Evolutionary conservation across 2,888 invertebrate species (phyloP), one percentile per base, ranked within the genome.

Genomic region (Drosophila tanythrix): DNA sequence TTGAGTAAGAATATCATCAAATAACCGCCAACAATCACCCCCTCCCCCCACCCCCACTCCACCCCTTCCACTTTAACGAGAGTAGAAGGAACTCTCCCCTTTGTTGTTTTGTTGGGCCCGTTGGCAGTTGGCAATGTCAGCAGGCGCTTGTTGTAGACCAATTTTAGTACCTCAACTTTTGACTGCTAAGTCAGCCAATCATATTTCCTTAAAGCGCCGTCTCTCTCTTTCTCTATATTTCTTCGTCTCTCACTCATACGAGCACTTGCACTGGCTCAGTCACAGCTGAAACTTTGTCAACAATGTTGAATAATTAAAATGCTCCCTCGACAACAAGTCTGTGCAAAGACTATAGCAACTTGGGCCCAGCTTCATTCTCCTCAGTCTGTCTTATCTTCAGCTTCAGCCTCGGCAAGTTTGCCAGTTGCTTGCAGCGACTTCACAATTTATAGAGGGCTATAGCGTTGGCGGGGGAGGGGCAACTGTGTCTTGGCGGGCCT

Each of bases 261-360:
- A 13, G 51, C 65, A 55, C 56, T 56, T 52, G 56, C 35, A 15
- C 13, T 63, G 62, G 55, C 70, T 65, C 70, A 65, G 74, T 72
- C 76, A 56, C 74, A 81, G 88, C 82, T 80, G 82, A 91, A 91
- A 89, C 80, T 91, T 91, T 88, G 91, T 91, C 91, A 91, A 91
- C 91, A 91, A 89, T 88, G 82, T 85, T 91, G 91, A 91, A 91
- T 91, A 91, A 91, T 91, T 91, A 91, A 91, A 91, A 90, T 83
- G 88, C 89, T 91, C 91, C 91, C 91, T 78, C 78, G 91, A 86
- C 90, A 84, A 72, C 72, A 72, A 74, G 79, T 84, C 89, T 88
- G 80, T 70, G 73, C 76, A 78, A 80, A 76, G 88, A 79, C 76
- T 78, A 65, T 60, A 63, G 81, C 63, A 65, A 61, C 66, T 64